phyloP scores from a whole-genome alignment of 2,888 invertebrate genomes.

The Xestoiulus laeticollis region DNA sequence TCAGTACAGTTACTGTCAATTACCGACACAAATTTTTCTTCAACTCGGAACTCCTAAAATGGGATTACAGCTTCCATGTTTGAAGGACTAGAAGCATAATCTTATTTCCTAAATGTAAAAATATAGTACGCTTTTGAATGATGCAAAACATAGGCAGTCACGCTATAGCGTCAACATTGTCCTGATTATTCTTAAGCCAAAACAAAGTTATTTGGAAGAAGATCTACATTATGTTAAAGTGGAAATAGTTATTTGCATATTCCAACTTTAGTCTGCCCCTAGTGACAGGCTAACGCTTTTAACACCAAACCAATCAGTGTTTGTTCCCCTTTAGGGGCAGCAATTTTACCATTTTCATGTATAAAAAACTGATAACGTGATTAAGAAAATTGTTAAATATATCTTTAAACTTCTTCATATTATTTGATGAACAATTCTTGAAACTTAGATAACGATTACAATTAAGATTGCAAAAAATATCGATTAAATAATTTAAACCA shows the following conservation, averaged over 20 bases:
- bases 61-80: conserved; percentile 2
- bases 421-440: too few species aligned
- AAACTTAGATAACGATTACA: too few species aligned
- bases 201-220: background rate
- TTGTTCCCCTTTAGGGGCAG: background rate
- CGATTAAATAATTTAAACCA: too few species aligned
- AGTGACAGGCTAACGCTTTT: too few species aligned
- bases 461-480: too few species aligned
- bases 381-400: too few species aligned
- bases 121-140: background rate
- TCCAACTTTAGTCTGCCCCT: too few species aligned
- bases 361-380: too few species aligned
- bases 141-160: background rate
- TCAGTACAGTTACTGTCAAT: conserved; percentile 25
- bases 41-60: background rate
- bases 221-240: background rate
- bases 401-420: too few species aligned
- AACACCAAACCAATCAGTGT: background rate
- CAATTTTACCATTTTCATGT: background rate
- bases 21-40: background rate
- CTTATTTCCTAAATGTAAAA: background rate
- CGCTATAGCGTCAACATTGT: background rate
- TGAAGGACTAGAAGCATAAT: background rate
- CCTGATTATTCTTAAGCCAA: background rate
- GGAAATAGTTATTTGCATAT: background rate